phyloP scores from a whole-genome alignment of 1,140 invertebrate genomes.

The Trialeurodes vaporariorum region DNA sequence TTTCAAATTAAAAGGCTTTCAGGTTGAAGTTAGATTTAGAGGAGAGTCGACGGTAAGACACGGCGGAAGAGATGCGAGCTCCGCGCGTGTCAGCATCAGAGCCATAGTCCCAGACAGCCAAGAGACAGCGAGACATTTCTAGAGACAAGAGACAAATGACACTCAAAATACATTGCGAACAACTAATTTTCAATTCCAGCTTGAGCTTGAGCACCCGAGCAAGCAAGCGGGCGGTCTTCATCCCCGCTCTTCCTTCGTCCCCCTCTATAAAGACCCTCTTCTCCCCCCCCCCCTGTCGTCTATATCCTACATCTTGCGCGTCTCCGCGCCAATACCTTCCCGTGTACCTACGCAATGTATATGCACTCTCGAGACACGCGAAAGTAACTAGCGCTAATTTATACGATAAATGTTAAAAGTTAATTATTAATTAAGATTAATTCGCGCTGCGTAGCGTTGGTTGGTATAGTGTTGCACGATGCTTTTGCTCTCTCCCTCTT shows the following conservation, averaged over 20 bases:
- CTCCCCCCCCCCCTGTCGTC: too few species aligned
- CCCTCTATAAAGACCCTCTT: too few species aligned
- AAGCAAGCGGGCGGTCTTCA: too few species aligned
- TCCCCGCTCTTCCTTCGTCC: too few species aligned
- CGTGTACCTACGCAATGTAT: background rate
- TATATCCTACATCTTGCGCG: too few species aligned
- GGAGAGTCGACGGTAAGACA: too few species aligned
- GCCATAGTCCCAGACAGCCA: background rate
- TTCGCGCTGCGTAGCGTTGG: background rate
- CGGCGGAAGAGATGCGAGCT: too few species aligned
- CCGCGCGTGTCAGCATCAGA: too few species aligned
- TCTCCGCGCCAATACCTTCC: too few species aligned
- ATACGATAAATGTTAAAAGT: constrained; percentile 1
- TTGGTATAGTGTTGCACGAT: too few species aligned
- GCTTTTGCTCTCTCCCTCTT: too few species aligned
- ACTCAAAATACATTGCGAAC: background rate
- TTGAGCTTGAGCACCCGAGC: background rate
- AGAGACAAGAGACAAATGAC: background rate
- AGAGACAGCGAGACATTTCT: background rate
- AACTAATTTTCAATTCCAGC: background rate
- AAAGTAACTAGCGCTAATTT: background rate
- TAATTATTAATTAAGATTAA: constrained; percentile 1
- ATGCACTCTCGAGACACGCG: background rate
- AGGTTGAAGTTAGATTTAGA: too few species aligned
- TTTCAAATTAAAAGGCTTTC: background rate